Evolutionary conservation across 2,888 invertebrate genomes (phyloP), one percentile per base, ranked within the genome.

Genomic region (Dynastes grantii): DNA sequence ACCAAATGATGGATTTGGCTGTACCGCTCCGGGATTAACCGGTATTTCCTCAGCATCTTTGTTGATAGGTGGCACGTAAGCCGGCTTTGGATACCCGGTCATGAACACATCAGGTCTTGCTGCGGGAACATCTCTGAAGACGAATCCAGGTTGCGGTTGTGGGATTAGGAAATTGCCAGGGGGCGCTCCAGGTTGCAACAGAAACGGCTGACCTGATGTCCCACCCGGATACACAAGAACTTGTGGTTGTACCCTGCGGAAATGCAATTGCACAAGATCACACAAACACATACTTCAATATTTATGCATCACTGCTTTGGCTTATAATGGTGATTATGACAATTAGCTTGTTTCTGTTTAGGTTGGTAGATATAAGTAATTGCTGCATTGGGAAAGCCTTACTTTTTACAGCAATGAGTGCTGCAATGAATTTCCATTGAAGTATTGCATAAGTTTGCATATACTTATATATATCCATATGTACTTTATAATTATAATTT

Each of bases 11-110:
- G 68, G 78, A 37, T 85, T 81, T 9, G 86, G 85, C 11, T 86
- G 87, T 73, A 86, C 82, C 70, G 81, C 86, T 2, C 85, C 83
- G 2, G 87, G 87, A 81, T 87, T 84, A 4, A 87, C 87, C 1
- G 88, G 88, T 65, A 88, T 85, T 80, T 88, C 88, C 80, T 88
- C 88, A 11, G 88, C 88, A 78, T 88, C 88, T 79, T 87, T 88
- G 77, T 88, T 88, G 45, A 88, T 86, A 68, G 88, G 87, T 4
- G 87, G 88, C 37, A 87, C 85, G 78, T 86, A 86, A 0, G 87
- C 86, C 22, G 86, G 86, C 80, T 81, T 84, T 11, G 85, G 88
- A 77, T 86, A 87, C n/a, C 86, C 87, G 1, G 86, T 85, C 1
- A 84, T 82, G 71, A 86, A 85, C 2, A 86, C 81, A 5, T 86